These are phyloP conservation scores for Megaptera novaeangliae DNA, from an alignment of 2,113 vertebrate species.

Conservation along the genomic window DNA sequence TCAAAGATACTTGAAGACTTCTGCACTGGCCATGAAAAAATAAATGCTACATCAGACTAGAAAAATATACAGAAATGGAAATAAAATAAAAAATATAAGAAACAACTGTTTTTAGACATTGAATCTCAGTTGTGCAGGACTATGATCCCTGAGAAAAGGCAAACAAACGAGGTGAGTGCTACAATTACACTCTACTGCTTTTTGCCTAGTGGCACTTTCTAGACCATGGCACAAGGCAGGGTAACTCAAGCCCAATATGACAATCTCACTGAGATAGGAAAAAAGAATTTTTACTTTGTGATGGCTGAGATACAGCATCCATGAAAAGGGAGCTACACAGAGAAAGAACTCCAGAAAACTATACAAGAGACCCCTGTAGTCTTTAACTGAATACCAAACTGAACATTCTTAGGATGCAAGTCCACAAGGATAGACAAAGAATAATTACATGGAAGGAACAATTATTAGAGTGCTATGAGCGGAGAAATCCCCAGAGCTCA, in stretches of 20 bases:
- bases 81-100: neutral
- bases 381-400: neutral
- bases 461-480: neutral
- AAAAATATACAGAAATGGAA: neutral
- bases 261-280: neutral
- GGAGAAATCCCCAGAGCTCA: neutral
- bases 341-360: neutral
- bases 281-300: neutral
- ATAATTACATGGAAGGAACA: neutral
- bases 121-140: neutral
- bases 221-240: neutral
- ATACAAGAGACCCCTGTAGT: neutral
- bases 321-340: neutral
- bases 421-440: neutral
- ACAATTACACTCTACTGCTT: neutral
- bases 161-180: neutral
- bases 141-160: neutral
- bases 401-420: neutral
- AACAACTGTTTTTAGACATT: neutral
- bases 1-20: neutral
- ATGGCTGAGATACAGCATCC: neutral
- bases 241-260: neutral
- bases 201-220: neutral
- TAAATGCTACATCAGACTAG: neutral
- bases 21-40: neutral